A percentile compares a stretch with the other conserved stretches of the same genome.
These are phyloP conservation scores for Dufourea novaeangliae DNA, from an alignment of 1,140 invertebrate species.

Conservation along the genomic window DNA sequence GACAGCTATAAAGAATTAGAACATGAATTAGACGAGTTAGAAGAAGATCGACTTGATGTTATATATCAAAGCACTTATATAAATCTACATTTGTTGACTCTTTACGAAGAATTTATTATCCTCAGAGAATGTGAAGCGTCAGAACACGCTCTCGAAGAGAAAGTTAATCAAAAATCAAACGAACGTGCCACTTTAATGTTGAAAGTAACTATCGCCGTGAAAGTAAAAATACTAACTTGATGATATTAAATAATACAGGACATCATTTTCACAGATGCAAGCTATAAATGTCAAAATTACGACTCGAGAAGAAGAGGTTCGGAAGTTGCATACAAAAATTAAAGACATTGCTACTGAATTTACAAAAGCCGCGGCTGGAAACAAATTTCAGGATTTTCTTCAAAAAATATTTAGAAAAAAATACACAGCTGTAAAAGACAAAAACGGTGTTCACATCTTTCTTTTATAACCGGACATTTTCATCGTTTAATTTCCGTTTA, in stretches of 20 bases:
- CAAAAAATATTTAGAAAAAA: conserved; percentile 90
- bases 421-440: conserved; percentile 78
- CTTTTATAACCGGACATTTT: neutral
- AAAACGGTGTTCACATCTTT: conserved; percentile 63
- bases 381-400: conserved; percentile 89
- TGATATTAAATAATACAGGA: conserved; percentile 17
- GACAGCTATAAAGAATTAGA: conserved; percentile 86
- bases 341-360: conserved; percentile 83
- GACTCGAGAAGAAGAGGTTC: conserved; percentile 24
- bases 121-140: conserved; percentile 88
- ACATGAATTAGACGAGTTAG: conserved; percentile 83
- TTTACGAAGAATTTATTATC: conserved; percentile 90
- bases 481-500: neutral
- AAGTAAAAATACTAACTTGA: neutral
- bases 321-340: conserved; percentile 83
- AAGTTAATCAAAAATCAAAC: conserved; percentile 79
- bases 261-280: conserved; percentile 59
- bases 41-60: conserved; percentile 84
- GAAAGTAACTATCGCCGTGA: conserved; percentile 36
- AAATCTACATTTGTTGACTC: conserved; percentile 86
- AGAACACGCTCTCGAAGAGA: conserved; percentile 84
- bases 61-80: conserved; percentile 85
- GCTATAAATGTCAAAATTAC: conserved; percentile 53
- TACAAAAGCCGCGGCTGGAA: conserved; percentile 84
- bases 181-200: neutral